phyloP scores from a whole-genome alignment of 2,113 vertebrate genomes.

The Microcebus tavaratra region DNA sequence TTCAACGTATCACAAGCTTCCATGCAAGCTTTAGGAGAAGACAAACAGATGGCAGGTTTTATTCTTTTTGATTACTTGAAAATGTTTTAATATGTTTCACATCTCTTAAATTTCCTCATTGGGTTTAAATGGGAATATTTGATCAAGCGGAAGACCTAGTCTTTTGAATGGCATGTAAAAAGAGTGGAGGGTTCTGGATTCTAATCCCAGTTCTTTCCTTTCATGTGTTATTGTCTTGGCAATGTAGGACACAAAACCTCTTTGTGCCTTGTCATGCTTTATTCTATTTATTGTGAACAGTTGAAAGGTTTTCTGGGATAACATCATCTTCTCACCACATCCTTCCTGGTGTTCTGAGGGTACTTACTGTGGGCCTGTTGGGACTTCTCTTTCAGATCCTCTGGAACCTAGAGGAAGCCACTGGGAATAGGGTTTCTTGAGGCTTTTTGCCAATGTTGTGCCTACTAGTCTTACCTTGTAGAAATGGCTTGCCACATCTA shows the following conservation, averaged over 20 bases:
- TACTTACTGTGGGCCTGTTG: background rate
- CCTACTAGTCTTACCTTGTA: background rate
- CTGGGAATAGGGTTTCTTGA: background rate
- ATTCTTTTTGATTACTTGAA: background rate
- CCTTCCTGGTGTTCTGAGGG: background rate
- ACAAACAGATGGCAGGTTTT: conserved; percentile 77
- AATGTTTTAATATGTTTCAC: background rate
- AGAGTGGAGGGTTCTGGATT: background rate
- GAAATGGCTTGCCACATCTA: background rate
- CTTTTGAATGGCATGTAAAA: background rate
- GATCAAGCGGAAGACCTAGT: background rate
- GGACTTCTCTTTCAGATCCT: background rate
- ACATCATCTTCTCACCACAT: fast-evolving
- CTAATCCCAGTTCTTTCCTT: background rate
- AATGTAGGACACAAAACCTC: background rate
- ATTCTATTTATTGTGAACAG: background rate
- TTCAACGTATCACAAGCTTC: conserved; percentile 80
- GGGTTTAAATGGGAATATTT: background rate
- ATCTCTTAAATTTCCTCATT: background rate
- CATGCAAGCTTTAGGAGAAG: conserved; percentile 82
- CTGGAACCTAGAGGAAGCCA: too few species aligned
- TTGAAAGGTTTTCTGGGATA: background rate
- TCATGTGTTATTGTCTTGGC: background rate
- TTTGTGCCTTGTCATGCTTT: background rate
- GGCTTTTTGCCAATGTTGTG: background rate